These are phyloP conservation scores for Nothocercus nigrocapillus DNA, from an alignment of 2,113 vertebrate species.

Conservation along the genomic window DNA sequence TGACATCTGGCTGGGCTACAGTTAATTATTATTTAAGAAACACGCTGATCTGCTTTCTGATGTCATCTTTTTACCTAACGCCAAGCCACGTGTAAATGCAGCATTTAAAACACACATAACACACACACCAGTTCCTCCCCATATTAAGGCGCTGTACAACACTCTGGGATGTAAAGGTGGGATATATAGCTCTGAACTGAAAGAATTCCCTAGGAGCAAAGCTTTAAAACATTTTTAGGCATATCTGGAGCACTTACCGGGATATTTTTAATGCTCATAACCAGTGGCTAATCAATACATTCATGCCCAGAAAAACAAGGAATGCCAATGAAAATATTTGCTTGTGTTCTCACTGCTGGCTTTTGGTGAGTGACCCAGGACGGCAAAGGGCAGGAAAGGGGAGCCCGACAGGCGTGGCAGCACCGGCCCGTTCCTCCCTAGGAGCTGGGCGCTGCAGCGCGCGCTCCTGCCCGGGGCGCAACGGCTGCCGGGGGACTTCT, in stretches of 20 bases:
- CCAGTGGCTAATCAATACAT: neutral
- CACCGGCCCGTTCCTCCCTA: neutral
- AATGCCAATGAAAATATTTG: neutral
- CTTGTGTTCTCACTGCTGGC: neutral
- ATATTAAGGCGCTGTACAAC: neutral
- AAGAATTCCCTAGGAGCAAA: neutral
- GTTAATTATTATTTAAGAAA: conserved; percentile 50
- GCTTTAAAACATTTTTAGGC: neutral
- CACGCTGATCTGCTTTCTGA: neutral
- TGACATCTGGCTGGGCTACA: neutral
- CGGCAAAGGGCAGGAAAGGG: neutral
- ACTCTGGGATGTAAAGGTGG: neutral
- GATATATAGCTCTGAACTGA: neutral
- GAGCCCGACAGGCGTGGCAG: neutral
- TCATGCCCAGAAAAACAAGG: neutral
- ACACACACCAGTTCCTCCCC: neutral
- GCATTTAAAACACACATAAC: neutral
- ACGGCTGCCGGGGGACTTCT: neutral
- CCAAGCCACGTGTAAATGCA: neutral
- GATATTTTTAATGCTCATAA: neutral
- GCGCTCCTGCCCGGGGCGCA: neutral
- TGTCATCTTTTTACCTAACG: neutral
- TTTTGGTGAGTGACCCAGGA: neutral
- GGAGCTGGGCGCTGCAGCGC: neutral
- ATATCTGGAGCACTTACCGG: neutral